These are phyloP conservation scores for Prosapia bicincta DNA, from an alignment of 2,888 invertebrate genomes.

Conservation along the genomic window DNA sequence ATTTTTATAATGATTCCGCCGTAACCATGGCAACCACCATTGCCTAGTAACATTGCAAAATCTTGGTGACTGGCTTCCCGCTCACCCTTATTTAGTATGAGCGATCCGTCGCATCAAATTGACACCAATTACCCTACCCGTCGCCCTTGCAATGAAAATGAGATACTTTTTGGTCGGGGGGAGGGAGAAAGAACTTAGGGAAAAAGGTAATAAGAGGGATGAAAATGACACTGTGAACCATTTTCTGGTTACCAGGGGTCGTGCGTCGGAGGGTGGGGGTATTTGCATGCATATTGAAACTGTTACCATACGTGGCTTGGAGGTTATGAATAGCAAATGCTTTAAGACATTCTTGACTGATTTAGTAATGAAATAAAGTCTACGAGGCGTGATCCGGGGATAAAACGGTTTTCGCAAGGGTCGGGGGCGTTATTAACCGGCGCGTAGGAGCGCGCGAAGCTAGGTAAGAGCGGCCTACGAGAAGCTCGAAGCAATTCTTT, in stretches of 20 bases:
- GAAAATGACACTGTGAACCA: slow-evolving; percentile 31
- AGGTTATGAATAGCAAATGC: slow-evolving; percentile 21
- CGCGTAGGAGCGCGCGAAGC: too few relatives aligned
- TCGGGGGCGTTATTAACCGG: too few relatives aligned
- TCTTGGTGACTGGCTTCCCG: slow-evolving; percentile 5
- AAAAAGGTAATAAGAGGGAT: slow-evolving; percentile 31
- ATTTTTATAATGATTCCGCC: neutral
- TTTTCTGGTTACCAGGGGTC: slow-evolving; percentile 30
- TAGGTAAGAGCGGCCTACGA: too few relatives aligned
- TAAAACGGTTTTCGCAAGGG: too few relatives aligned
- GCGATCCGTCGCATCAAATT: slow-evolving; percentile 29
- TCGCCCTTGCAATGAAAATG: slow-evolving; percentile 28
- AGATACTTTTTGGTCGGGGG: slow-evolving; percentile 26
- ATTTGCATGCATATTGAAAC: slow-evolving; percentile 35
- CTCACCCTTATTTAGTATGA: slow-evolving; percentile 30
- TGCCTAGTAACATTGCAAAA: slow-evolving; percentile 14
- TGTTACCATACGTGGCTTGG: slow-evolving; percentile 14
- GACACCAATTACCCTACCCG: slow-evolving; percentile 27
- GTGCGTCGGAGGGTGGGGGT: slow-evolving; percentile 1
- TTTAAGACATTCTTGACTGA: neutral
- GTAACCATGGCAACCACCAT: neutral
- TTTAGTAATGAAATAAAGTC: neutral
- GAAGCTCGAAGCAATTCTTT: too few relatives aligned
- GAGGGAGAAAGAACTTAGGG: slow-evolving; percentile 13
- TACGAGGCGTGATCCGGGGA: too few relatives aligned